phyloP scores from a whole-genome alignment of 2,113 vertebrate species.

The Sylvilagus bachmani region DNA sequence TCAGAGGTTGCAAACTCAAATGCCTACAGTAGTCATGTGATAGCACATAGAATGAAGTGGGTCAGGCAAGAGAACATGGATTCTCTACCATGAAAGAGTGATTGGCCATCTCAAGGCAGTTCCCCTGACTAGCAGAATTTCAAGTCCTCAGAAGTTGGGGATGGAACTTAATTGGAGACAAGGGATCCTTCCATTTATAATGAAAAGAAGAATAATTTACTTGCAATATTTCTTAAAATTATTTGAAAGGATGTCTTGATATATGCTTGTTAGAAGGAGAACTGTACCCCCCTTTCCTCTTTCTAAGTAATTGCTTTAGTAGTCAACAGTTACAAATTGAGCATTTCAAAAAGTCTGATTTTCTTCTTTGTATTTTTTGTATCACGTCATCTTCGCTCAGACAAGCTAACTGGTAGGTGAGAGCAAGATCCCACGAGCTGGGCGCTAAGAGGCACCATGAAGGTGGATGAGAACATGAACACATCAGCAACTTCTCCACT shows the following conservation, averaged over 20 bases:
- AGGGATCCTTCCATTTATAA: neutral
- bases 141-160: neutral
- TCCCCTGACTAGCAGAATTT: neutral
- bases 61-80: neutral
- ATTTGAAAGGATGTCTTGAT: neutral
- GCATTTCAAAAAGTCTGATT: neutral
- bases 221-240: neutral
- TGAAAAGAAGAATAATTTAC: neutral
- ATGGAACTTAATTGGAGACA: neutral
- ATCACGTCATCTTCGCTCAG: neutral
- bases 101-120: neutral
- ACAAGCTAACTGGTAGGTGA: neutral
- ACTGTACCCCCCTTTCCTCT: neutral
- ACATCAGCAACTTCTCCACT: neutral
- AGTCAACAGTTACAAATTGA: neutral
- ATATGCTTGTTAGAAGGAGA: neutral
- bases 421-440: fast-evolving
- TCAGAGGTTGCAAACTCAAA: neutral
- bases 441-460: neutral
- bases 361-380: neutral
- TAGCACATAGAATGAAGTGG: neutral
- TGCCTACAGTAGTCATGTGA: neutral
- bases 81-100: neutral
- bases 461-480: neutral
- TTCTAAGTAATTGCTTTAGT: neutral